Base-by-base conservation (phyloP, 2,888 invertebrate species). In the Megastigmus dorsalis region DNA sequence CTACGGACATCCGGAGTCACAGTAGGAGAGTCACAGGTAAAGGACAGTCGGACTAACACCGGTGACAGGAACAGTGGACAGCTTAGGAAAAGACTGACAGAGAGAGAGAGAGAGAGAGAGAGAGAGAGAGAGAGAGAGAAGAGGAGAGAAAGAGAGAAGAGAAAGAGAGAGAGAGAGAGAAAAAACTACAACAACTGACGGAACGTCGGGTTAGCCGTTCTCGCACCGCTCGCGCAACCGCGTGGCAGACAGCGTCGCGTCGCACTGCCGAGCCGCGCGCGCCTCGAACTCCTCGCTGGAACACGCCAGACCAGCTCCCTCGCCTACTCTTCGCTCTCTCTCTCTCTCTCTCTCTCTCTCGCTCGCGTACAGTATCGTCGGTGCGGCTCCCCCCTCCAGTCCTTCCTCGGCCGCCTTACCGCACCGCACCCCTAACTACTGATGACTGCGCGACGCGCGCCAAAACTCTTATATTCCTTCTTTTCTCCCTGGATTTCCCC, bases 211-310 rank as follows among this genome's bases (percentile, higher is more conserved):
- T n/a, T n/a, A n/a, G n/a, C 30, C 38, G 57, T 33, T 18, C n/a
- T n/a, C n/a, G 50, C 28, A 50, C 50, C 23, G 43, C n/a, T n/a
- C n/a, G 55, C 63, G 79, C 81, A 82, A 86, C 86, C 86, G 86
- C 84, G 84, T 86, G 84, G 80, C 77, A 83, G 82, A 81, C 81
- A 79, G 81, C 80, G 83, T 85, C 86, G 84, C 84, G 86, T 86
- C 85, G 85, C 86, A 86, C 86, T 86, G 86, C 84, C 85, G 85
- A 80, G 84, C 79, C 83, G 68, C 55, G 48, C 80, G 79, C 80
- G 80, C 79, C 74, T 52, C 82, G 26, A 18, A n/a, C 28, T 79
- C 79, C 80, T 80, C 78, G 57, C 71, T n/a, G 79, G 78, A 80
- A 81, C n/a, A n/a, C n/a, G n/a, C n/a, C n/a, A n/a, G n/a, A n/a